Evolutionary conservation across 2,113 vertebrate genomes (phyloP).

Genomic region (Campylomormyrus numenius): DNA sequence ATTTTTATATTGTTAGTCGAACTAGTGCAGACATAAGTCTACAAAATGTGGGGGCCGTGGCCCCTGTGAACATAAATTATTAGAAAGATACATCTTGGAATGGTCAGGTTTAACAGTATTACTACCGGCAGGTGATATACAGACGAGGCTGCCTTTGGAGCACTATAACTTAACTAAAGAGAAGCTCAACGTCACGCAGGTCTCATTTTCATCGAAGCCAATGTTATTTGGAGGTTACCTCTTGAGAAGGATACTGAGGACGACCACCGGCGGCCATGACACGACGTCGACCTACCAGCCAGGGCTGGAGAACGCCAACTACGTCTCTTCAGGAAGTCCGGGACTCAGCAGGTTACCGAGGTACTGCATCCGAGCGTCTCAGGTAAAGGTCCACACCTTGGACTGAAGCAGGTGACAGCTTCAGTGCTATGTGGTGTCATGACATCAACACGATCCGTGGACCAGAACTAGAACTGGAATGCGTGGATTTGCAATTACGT

Average conservation of each 20-base stretch:
- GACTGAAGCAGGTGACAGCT: not conserved
- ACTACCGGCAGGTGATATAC: not conserved
- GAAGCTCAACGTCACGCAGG: not conserved
- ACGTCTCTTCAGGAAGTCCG: not conserved
- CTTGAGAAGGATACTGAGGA: not conserved
- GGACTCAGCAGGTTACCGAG: not conserved
- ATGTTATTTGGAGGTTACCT: not conserved
- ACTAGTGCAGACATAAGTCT: not conserved
- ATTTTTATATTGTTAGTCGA: constrained; percentile 1
- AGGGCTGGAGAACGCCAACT: not conserved
- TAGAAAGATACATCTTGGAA: not conserved
- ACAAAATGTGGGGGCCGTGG: not conserved
- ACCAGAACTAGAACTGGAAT: not conserved
- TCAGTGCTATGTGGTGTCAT: not conserved
- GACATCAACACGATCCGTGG: not conserved
- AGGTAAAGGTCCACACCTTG: too few species aligned
- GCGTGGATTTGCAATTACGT: not conserved
- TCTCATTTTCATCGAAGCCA: not conserved
- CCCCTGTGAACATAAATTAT: not conserved
- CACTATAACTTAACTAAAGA: not conserved
- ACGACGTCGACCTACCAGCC: not conserved
- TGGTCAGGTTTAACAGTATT: not conserved
- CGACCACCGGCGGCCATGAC: not conserved
- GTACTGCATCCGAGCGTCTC: not conserved
- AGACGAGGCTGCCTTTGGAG: not conserved